Evolutionary conservation across 2,797 vertebrate species (phyloP).

Genomic region (Microhierax caerulescens): DNA sequence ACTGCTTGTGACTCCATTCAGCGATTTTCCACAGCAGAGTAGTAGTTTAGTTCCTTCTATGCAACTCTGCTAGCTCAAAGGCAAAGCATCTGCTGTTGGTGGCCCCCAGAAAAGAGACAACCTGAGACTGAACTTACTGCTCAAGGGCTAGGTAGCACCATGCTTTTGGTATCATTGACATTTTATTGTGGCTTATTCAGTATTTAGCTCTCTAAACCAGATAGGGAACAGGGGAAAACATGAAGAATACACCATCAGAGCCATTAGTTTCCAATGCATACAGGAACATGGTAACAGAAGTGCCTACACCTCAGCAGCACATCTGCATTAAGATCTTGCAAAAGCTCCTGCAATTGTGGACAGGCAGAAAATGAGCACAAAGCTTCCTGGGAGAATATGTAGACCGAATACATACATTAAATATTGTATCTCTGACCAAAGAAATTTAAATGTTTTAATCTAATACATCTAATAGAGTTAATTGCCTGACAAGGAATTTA

Average conservation of each 20-base stretch:
- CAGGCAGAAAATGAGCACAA: background rate
- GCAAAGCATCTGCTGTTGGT: background rate
- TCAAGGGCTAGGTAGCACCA: background rate
- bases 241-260: background rate
- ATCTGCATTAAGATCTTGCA: background rate
- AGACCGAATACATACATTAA: background rate
- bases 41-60: background rate
- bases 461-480: background rate
- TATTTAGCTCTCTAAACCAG: background rate
- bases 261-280: background rate
- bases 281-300: fast-evolving
- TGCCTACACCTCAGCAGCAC: background rate
- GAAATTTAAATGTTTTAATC: background rate
- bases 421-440: background rate
- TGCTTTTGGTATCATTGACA: background rate
- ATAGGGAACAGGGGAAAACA: background rate
- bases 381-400: background rate
- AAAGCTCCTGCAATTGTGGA: background rate
- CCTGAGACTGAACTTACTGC: background rate
- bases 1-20: background rate
- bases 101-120: background rate
- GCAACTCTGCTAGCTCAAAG: background rate
- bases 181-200: background rate
- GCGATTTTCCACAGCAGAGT: background rate
- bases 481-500: slow-evolving; percentile 17